Base-by-base conservation (phyloP, 1,140 invertebrate species). In the Potamilus streckersoni region DNA sequence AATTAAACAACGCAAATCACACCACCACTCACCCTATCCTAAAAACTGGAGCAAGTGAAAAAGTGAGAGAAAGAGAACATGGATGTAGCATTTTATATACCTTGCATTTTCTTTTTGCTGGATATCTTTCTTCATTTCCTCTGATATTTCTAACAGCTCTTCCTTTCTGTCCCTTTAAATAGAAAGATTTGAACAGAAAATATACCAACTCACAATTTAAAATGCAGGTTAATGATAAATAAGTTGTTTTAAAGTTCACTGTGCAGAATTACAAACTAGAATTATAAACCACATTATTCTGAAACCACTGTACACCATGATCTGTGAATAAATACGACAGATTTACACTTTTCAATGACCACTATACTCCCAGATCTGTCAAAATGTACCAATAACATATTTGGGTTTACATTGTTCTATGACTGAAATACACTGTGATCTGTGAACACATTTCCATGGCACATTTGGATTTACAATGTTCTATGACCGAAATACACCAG, bases 151-250 rank as follows among this genome's bases (percentile, higher is more conserved):
- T 82, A 92, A 92, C 68, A 91, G 80, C 76, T 90, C 86, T 88
- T 94, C 93, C 70, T 90, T 90, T 71, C 85, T 92, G 90, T 95
- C 94, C 85, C 94, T 94, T 86, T 23, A 90, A 86, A 79, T 74
- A 76, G 83, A 72, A 68, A 12, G 3, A 67, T 60, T 38, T 17
- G 38, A 58, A 56, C 64, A 17, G 31, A 61, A 61, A 72, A n/a
- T 20, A n/a, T 38, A 20, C 31, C 19, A 61, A 71, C 63, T 2
- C 56, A 62, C n/a, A 4, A 70, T 20, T 13, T 70, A 6, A 19
- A 17, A 19, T 19, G 8, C 23, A 69, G 11, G 19, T 72, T 55
- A 31, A 72, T 56, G 31, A 23, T 38, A 62, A 31, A 19, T n/a
- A 72, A 64, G 38, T 19, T 55, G 12, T 20, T n/a, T n/a, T 27